Base-by-base conservation (phyloP, 1,140 invertebrate genomes). In the Euwallacea similis region DNA sequence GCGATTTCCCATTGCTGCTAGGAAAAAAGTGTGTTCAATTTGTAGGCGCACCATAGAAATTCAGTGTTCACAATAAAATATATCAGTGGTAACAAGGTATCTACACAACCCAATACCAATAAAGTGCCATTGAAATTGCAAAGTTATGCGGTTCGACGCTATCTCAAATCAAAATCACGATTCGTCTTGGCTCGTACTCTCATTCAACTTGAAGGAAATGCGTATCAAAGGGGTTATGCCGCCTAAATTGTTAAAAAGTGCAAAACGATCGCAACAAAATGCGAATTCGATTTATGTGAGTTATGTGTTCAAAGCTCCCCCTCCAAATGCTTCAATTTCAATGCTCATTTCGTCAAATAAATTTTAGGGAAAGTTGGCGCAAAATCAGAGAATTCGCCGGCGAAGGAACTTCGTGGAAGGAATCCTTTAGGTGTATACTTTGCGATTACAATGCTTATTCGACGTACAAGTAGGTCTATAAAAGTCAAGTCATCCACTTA, bases 161-260 rank as follows among this genome's bases (percentile, higher is more conserved):
- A 69, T 69, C 66, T 69, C 58, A 60, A 69, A 69, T 69, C 66
- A 69, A 61, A 60, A 69, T 69, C 66, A 61, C 56, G 66, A 69
- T 69, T 53, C 66, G 66, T 61, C 66, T 41, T 44, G 55, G 11
- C 10, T 46, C 56, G 56, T 47, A 42, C 58, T 69, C 21, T 61
- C 58, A 53, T 60, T 69, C 43, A 69, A 69, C 42, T n/a, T 50
- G 66, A 69, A 69, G 60, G 55, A 69, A 69, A 61, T 61, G 10
- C 16, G 58, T 50, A 69, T 69, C 66, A 69, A 69, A 69, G 66
- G 41, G 50, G 42, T 42, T 61, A 53, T 69, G 66, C 66, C 66
- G 66, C 56, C 44, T 42, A 69, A 69, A 69, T 60, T 50, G 56
- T 61, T 60, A 69, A 69, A 69, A 69, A 61, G 44, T 69, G 58